phyloP scores from a whole-genome alignment of 2,797 vertebrate genomes.

The Vireo griseus region DNA sequence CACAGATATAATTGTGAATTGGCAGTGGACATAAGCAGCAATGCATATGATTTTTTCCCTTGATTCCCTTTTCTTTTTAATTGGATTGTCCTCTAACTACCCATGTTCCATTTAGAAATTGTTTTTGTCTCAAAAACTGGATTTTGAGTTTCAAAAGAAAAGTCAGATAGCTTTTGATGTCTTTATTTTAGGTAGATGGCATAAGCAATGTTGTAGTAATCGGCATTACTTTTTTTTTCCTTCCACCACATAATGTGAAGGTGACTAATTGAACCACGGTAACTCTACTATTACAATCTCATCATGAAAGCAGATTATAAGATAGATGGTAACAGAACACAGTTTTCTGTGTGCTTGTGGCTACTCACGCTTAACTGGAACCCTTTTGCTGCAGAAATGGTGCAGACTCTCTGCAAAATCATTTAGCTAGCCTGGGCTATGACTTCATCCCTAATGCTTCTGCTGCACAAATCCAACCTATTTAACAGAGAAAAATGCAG shows the following conservation, averaged over 20 bases:
- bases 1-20: neutral
- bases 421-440: neutral
- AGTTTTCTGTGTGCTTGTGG: neutral
- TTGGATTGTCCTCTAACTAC: neutral
- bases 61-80: neutral
- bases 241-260: neutral
- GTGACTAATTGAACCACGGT: neutral
- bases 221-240: fast-evolving
- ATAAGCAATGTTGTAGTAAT: neutral
- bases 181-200: neutral
- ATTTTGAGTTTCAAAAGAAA: neutral
- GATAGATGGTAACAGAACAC: neutral
- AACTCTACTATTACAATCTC: neutral
- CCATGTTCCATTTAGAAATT: neutral
- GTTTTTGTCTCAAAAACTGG: neutral
- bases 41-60: fast-evolving
- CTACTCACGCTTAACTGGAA: neutral
- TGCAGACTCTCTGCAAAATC: neutral
- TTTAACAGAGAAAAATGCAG: neutral
- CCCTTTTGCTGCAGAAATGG: neutral
- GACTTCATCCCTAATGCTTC: neutral
- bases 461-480: neutral
- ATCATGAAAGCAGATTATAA: neutral
- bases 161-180: neutral
- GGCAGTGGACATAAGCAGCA: neutral